These are phyloP conservation scores for Pristionchus exspectatus DNA, from an alignment of 2,888 invertebrate genomes.

Conservation along the genomic window DNA sequence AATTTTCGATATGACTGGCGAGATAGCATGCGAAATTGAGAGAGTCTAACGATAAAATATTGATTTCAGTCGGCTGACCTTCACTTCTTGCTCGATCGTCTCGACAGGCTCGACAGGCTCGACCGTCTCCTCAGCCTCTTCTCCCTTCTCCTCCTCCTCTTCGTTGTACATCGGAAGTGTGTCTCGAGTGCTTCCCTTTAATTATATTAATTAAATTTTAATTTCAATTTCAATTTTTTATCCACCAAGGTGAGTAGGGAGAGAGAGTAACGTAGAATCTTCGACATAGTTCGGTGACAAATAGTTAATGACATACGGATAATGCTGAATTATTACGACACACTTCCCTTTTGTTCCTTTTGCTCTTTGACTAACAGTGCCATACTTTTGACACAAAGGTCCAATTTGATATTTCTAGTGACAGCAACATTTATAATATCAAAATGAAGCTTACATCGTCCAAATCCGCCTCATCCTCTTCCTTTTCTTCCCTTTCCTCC, in stretches of 20 bases:
- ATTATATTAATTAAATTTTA: no score
- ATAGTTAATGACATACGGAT: no score
- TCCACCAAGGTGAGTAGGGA: no score
- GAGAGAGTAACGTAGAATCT: no score
- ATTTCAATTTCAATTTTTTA: no score
- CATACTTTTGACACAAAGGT: no score
- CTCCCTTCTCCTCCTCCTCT: not conserved
- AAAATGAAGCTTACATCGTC: not conserved
- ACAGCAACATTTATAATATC: not conserved
- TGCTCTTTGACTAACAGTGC: no score
- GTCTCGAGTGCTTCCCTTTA: slow-evolving; percentile 15
- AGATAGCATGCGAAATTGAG: not conserved
- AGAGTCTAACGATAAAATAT: not conserved
- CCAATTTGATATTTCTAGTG: no score
- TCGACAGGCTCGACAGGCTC: not conserved
- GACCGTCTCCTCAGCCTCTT: not conserved
- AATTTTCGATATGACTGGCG: not conserved
- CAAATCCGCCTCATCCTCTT: not conserved
- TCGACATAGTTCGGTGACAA: no score
- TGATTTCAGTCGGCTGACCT: slow-evolving; percentile 8
- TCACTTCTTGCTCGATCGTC: not conserved
- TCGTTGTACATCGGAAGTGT: slow-evolving; percentile 39
- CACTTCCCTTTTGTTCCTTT: no score
- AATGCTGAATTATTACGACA: no score
- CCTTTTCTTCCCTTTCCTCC: not conserved